These are phyloP conservation scores for Alligator mississippiensis DNA, from an alignment of 2,113 vertebrate species.

Conservation along the genomic window DNA sequence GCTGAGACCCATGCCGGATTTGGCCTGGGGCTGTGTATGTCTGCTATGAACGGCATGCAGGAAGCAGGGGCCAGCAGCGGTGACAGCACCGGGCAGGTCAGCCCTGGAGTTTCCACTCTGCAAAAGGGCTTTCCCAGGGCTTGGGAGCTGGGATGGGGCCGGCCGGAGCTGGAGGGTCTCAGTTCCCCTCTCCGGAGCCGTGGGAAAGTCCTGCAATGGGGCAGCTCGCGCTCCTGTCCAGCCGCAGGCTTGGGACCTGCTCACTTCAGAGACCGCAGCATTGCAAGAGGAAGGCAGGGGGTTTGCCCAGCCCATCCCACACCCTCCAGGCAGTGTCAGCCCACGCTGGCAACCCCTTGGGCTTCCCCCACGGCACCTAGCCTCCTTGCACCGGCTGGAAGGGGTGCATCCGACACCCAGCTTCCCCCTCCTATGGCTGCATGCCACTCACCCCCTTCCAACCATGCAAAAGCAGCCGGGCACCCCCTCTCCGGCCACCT, in stretches of 20 bases:
- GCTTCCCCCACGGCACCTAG: too few species aligned
- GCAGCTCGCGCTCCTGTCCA: rapidly evolving
- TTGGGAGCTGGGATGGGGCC: rapidly evolving
- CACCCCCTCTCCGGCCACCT: rapidly evolving
- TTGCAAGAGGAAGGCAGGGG: rapidly evolving
- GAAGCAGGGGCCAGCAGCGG: neutral
- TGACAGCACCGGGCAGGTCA: neutral
- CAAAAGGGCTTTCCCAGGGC: too few species aligned
- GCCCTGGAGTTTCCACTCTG: neutral
- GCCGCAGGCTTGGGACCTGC: neutral
- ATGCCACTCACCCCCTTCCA: neutral
- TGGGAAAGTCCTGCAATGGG: neutral
- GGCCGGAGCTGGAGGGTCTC: neutral
- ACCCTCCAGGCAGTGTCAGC: neutral
- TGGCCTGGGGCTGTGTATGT: neutral
- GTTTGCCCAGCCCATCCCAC: neutral
- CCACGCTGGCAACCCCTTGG: rapidly evolving
- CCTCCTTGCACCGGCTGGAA: too few species aligned
- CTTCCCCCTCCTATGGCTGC: too few species aligned
- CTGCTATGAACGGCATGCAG: neutral
- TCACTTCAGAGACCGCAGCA: too few species aligned
- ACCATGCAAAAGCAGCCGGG: neutral
- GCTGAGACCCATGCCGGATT: neutral
- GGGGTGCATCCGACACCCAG: too few species aligned
- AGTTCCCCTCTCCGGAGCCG: too few species aligned